Evolutionary conservation across 2,113 vertebrate genomes (phyloP).

Genomic region (Callipepla squamata): DNA sequence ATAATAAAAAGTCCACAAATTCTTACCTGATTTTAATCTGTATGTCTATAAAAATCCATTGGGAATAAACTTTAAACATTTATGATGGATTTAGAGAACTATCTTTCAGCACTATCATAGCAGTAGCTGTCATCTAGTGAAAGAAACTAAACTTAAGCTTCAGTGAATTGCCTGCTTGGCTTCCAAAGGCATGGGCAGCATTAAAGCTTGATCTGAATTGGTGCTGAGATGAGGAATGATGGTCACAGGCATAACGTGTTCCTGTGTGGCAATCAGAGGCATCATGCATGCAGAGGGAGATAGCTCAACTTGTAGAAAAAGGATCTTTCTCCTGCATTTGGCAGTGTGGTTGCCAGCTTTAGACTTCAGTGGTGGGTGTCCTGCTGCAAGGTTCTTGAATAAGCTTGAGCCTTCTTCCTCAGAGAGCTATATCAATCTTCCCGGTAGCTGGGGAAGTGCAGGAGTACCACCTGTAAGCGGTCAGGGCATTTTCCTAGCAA

Average conservation of each 20-base stretch:
- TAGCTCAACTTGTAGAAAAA: neutral
- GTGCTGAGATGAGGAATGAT: neutral
- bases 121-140: neutral
- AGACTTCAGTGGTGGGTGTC: neutral
- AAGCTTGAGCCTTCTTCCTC: neutral
- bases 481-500: neutral
- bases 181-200: neutral
- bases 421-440: neutral
- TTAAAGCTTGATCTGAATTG: neutral
- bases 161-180: neutral
- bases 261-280: neutral
- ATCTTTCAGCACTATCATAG: neutral
- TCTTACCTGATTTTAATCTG: conserved; percentile 33
- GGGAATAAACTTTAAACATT: conserved; percentile 28
- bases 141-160: neutral
- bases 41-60: neutral
- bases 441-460: neutral
- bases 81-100: conserved; percentile 2
- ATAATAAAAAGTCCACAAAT: neutral
- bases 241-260: neutral
- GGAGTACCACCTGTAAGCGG: neutral
- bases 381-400: fast-evolving
- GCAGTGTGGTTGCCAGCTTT: neutral
- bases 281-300: fast-evolving
- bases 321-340: neutral